phyloP scores from a whole-genome alignment of 1,140 invertebrate genomes.

The Hypsibius dujardini region DNA sequence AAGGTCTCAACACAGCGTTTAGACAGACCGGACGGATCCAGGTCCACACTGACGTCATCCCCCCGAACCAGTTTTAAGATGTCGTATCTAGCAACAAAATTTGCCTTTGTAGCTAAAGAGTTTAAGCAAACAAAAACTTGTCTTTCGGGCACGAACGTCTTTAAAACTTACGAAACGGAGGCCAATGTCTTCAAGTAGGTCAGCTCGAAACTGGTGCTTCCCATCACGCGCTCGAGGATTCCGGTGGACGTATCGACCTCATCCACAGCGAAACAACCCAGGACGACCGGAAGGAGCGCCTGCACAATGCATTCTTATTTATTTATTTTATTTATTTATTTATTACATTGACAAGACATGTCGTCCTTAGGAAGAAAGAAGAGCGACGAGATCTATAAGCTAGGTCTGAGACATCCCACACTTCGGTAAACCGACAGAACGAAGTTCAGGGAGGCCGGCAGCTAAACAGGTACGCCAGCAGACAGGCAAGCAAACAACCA shows the following conservation, averaged over 20 bases:
- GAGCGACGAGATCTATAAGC: no score
- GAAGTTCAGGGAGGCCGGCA: no score
- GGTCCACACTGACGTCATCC: constrained; percentile 16
- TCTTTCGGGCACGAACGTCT: not conserved
- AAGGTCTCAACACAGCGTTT: constrained; percentile 56
- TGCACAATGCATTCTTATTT: no score
- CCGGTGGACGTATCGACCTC: not conserved
- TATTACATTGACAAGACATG: no score
- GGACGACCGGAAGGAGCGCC: not conserved
- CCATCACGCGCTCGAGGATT: not conserved
- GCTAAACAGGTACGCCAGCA: no score
- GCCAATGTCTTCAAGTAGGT: constrained; percentile 1
- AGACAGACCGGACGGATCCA: constrained; percentile 38
- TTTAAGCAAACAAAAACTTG: constrained; percentile 17
- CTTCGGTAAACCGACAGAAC: no score
- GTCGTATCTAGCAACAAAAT: constrained; percentile 18
- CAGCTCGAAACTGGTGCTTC: not conserved
- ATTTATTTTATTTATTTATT: no score
- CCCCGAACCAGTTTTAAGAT: constrained; percentile 6
- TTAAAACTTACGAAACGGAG: not conserved
- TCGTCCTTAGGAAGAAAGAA: no score
- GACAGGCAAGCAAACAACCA: no score
- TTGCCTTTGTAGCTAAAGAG: constrained; percentile 24
- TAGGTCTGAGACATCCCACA: no score
- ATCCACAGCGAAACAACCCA: not conserved